Percentiles rank a stretch among this genome's conserved stretches.
These are phyloP conservation scores for Diachrysia chrysitis DNA, from an alignment of 2,888 invertebrate genomes.

Conservation along the genomic window DNA sequence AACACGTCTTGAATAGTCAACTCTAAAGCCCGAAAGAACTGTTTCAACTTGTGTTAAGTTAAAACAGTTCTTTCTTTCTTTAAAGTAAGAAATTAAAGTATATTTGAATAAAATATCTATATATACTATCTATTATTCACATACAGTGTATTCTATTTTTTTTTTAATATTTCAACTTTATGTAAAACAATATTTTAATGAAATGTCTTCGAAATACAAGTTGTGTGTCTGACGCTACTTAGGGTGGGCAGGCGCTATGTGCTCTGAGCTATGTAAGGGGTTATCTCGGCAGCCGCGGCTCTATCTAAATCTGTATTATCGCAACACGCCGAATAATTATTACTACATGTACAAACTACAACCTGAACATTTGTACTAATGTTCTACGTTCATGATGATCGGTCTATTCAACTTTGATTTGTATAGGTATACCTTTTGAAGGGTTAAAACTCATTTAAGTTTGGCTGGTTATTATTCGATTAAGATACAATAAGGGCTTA, in stretches of 20 bases:
- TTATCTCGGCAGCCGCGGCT: constrained; percentile 83
- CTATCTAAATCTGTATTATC: constrained; percentile 89
- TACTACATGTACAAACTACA: constrained; percentile 76
- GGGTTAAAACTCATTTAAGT: constrained; percentile 22
- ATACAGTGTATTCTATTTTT: no score
- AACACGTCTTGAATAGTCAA: neutral
- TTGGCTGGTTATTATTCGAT: constrained; percentile 6
- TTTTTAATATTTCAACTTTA: no score
- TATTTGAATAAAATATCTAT: no score
- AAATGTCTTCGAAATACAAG: neutral
- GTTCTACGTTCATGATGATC: constrained; percentile 27
- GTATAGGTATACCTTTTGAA: constrained; percentile 36
- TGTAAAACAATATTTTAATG: no score
- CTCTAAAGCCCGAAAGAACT: no score
- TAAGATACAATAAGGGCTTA: neutral
- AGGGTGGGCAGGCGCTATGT: constrained; percentile 84
- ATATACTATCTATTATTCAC: no score
- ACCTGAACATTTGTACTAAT: constrained; percentile 24
- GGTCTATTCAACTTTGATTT: constrained; percentile 39
- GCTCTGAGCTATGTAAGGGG: constrained; percentile 88
- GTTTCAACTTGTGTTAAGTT: no score
- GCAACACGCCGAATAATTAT: constrained; percentile 87
- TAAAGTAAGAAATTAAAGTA: no score
- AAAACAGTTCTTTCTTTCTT: no score
- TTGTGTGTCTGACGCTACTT: constrained; percentile 67